Conservation (phyloP, 2,113 vertebrate genomes). For the Leucoraja erinaceus region DNA sequence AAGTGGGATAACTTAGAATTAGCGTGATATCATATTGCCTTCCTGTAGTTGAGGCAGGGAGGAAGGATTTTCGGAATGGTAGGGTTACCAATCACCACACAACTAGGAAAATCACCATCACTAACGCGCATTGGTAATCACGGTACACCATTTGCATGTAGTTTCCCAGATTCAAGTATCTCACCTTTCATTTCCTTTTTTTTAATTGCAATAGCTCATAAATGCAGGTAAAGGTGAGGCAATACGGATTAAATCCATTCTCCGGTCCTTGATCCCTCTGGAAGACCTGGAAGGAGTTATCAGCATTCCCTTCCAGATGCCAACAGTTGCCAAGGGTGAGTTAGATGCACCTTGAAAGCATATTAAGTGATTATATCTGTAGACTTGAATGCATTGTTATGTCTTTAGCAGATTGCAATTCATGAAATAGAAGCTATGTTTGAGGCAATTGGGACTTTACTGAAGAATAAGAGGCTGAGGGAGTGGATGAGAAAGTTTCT, state of each 20-base stretch:
- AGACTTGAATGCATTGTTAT: neutral
- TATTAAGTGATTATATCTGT: neutral
- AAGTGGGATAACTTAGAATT: too few relatives aligned
- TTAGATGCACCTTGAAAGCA: neutral
- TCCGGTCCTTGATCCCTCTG: slow-evolving; percentile 85
- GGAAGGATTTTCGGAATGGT: neutral
- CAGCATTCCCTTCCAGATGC: slow-evolving; percentile 90
- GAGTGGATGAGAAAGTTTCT: too few relatives aligned
- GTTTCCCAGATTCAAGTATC: neutral
- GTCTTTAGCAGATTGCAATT: neutral
- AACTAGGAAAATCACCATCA: neutral
- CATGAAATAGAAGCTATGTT: neutral
- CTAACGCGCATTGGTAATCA: neutral
- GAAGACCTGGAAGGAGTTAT: slow-evolving; percentile 92
- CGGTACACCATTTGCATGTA: neutral
- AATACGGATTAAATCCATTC: slow-evolving; percentile 87
- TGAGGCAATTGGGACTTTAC: neutral
- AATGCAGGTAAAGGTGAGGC: slow-evolving; percentile 92
- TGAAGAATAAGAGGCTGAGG: neutral
- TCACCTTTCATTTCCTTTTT: slow-evolving; percentile 32
- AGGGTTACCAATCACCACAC: neutral
- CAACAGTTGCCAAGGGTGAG: slow-evolving; percentile 80
- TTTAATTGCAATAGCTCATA: slow-evolving; percentile 68
- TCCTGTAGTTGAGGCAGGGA: neutral
- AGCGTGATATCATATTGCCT: neutral